Evolutionary conservation across 1,140 invertebrate genomes (phyloP).

Genomic region (Drosophila sechellia): DNA sequence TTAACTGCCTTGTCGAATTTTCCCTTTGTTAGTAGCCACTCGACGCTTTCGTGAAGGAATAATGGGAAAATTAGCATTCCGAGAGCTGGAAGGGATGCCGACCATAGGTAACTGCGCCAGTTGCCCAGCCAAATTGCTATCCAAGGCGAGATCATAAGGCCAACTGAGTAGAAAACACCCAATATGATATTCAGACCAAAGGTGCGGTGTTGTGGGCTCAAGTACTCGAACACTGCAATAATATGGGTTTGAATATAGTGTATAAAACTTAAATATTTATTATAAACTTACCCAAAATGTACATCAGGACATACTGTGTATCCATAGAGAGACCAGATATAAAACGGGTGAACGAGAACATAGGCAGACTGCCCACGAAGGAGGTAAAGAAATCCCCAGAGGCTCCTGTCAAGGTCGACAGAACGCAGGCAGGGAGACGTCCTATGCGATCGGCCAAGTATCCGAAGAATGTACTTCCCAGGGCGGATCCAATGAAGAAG

Average conservation of each 20-base stretch:
- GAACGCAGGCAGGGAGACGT: slow-evolving; percentile 86
- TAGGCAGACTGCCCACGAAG: slow-evolving; percentile 84
- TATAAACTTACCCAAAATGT: slow-evolving; percentile 86
- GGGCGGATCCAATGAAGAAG: slow-evolving; percentile 87
- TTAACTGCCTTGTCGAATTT: slow-evolving; percentile 85
- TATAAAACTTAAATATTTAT: no score
- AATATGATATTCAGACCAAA: slow-evolving; percentile 87
- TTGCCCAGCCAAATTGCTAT: slow-evolving; percentile 85
- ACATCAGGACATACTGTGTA: slow-evolving; percentile 87
- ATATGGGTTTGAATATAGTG: accelerated
- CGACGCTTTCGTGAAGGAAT: slow-evolving; percentile 87
- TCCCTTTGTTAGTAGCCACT: slow-evolving; percentile 87
- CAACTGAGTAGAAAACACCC: slow-evolving; percentile 86
- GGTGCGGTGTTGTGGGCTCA: slow-evolving; percentile 86
- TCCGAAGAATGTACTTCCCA: slow-evolving; percentile 86
- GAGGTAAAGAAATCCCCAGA: slow-evolving; percentile 86
- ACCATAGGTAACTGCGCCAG: slow-evolving; percentile 86
- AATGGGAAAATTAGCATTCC: slow-evolving; percentile 85
- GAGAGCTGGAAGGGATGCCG: slow-evolving; percentile 85
- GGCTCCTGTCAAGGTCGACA: slow-evolving; percentile 85
- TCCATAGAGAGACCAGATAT: slow-evolving; percentile 87
- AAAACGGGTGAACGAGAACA: slow-evolving; percentile 86
- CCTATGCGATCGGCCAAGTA: slow-evolving; percentile 86
- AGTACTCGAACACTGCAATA: slow-evolving; percentile 86
- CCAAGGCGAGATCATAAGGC: slow-evolving; percentile 86